A percentile compares a stretch with the other conserved stretches of the same genome.
These are phyloP conservation scores for Bombus consobrinus DNA, from an alignment of 1,140 invertebrate genomes.

Conservation along the genomic window DNA sequence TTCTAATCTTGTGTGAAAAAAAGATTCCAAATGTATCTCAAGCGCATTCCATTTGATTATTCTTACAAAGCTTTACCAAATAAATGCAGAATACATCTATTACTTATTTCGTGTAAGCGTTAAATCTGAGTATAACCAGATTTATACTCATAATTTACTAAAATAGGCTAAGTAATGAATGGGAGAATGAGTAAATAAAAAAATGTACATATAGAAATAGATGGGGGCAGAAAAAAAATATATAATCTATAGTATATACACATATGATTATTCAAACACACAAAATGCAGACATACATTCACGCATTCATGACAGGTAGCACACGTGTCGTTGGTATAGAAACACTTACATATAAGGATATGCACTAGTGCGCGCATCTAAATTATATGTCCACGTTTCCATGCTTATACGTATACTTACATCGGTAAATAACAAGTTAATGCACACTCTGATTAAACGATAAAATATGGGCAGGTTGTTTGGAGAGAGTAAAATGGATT, in stretches of 20 bases:
- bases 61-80: constrained; percentile 7
- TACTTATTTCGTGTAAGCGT: not conserved
- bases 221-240: not conserved
- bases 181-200: not conserved
- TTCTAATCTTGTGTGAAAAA: not conserved
- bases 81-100: constrained; percentile 3
- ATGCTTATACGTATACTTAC: constrained; percentile 23
- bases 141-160: not conserved
- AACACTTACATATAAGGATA: not conserved
- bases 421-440: constrained; percentile 68
- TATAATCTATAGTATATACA: constrained; percentile 6
- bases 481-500: constrained; percentile 56
- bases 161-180: not conserved
- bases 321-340: constrained; percentile 6
- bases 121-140: not conserved
- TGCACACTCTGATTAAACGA: constrained; percentile 66
- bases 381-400: constrained; percentile 33
- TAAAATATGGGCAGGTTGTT: constrained; percentile 45
- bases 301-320: constrained; percentile 1
- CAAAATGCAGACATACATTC: constrained; percentile 51
- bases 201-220: not conserved
- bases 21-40: not conserved
- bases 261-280: not conserved
- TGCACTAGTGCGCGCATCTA: constrained; percentile 5
- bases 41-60: not conserved